Evolutionary conservation across 2,888 invertebrate species (phyloP).

Genomic region (Cryptophagus acutangulus): DNA sequence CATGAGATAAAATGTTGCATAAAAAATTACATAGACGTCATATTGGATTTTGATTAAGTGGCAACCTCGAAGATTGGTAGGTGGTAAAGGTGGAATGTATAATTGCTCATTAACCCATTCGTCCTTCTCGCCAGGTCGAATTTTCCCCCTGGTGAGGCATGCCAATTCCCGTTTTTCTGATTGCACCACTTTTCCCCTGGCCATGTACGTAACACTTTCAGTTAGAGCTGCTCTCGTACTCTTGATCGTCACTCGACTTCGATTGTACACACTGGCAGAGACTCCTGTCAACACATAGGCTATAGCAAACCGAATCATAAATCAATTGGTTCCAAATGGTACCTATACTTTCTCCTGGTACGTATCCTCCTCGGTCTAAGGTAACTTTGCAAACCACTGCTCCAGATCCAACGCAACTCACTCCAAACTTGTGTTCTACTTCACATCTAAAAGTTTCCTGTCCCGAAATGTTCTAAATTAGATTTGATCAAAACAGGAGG

Average conservation of each 20-base stretch:
- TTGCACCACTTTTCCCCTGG: slow-evolving; percentile 79
- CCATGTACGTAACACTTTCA: slow-evolving; percentile 84
- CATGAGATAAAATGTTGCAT: neutral
- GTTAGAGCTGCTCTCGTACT: slow-evolving; percentile 81
- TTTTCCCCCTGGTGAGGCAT: slow-evolving; percentile 71
- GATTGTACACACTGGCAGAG: slow-evolving; percentile 78
- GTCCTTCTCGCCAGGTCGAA: slow-evolving; percentile 73
- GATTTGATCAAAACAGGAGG: slow-evolving; percentile 20
- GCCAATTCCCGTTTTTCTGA: slow-evolving; percentile 83
- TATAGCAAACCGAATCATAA: slow-evolving; percentile 2
- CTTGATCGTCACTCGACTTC: slow-evolving; percentile 79
- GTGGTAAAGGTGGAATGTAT: slow-evolving; percentile 89
- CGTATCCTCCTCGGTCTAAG: slow-evolving; percentile 88
- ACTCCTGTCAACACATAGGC: slow-evolving; percentile 46
- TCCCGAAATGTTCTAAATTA: slow-evolving; percentile 44
- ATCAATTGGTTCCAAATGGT: slow-evolving; percentile 30
- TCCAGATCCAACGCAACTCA: slow-evolving; percentile 84
- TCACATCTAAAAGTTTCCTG: slow-evolving; percentile 88
- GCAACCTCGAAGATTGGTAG: slow-evolving; percentile 89
- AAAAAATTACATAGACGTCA: slow-evolving; percentile 72
- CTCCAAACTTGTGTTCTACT: slow-evolving; percentile 84
- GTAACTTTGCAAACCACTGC: slow-evolving; percentile 80
- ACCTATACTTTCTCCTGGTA: slow-evolving; percentile 88
- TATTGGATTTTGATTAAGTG: slow-evolving; percentile 91
- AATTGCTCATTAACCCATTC: slow-evolving; percentile 85